phyloP scores from a whole-genome alignment of 2,113 vertebrate species.

The Channa argus region DNA sequence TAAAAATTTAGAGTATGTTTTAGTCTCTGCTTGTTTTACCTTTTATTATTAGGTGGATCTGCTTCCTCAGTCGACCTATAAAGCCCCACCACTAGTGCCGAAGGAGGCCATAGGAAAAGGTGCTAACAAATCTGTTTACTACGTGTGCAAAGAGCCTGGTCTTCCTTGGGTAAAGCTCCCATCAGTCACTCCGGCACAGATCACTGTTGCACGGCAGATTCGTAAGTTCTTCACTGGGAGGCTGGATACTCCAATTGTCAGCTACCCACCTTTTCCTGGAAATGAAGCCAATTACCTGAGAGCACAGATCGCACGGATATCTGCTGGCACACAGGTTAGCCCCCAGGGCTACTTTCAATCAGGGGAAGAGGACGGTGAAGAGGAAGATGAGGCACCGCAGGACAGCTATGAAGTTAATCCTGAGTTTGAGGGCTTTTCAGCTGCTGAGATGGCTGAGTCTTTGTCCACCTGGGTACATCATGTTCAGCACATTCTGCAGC shows the following conservation, averaged over 20 bases:
- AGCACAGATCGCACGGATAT: slow-evolving; percentile 95
- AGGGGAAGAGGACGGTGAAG: slow-evolving; percentile 89
- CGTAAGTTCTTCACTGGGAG: slow-evolving; percentile 91
- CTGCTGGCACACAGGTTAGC: slow-evolving; percentile 92
- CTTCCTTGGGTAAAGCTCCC: slow-evolving; percentile 91
- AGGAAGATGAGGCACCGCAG: slow-evolving; percentile 85
- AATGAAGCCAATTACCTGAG: slow-evolving; percentile 93
- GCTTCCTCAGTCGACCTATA: slow-evolving; percentile 85
- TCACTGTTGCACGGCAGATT: slow-evolving; percentile 88
- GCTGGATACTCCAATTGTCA: slow-evolving; percentile 86
- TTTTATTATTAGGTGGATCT: slow-evolving; percentile 70
- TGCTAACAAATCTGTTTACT: slow-evolving; percentile 92
- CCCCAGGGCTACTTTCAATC: slow-evolving; percentile 92
- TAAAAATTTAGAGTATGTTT: no score
- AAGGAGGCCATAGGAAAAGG: slow-evolving; percentile 88
- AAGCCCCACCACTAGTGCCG: slow-evolving; percentile 83
- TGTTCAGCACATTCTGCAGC: slow-evolving; percentile 88
- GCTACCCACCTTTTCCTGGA: slow-evolving; percentile 94
- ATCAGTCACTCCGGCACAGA: slow-evolving; percentile 90
- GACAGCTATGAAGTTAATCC: slow-evolving; percentile 88
- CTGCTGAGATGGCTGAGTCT: slow-evolving; percentile 86
- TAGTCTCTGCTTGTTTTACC: background rate
- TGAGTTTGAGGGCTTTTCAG: slow-evolving; percentile 89
- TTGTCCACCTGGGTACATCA: slow-evolving; percentile 94
- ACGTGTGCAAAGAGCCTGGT: slow-evolving; percentile 92